Base-by-base conservation (phyloP, 2,797 vertebrate species). In the Scolopax bukidnonensis region DNA sequence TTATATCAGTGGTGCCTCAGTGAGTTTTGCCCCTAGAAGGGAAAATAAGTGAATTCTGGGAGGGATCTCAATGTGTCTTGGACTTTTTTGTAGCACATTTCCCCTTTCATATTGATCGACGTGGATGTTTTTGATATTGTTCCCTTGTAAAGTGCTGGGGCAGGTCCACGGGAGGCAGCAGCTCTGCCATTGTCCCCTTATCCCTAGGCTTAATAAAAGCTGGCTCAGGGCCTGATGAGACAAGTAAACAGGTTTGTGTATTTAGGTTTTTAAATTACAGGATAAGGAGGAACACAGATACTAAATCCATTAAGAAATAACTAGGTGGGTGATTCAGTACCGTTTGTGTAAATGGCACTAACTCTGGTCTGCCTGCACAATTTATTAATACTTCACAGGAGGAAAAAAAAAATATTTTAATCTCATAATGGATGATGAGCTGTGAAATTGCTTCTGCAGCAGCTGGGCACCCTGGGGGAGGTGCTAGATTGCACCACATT, bases 301-400 rank as follows among this genome's bases (percentile, higher is more conserved):
- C 91, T 96, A 94, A 87, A 95, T 94, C 96, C 96, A 97, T 97
- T 97, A 96, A 96, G 96, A 95, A 97, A 95, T 97, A 97, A 78
- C 82, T 86, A 94, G 90, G 90, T 94, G 75, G 84, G 93, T 95
- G 96, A 95, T 95, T 82, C 97, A 97, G 91, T 92, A 89, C 91
- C 95, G 56, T 96, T 95, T 96, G 96, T 96, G 95, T 93, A 96
- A 97, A 97, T 95, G 97, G 74, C 92, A 90, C 87, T 74, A 75
- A 78, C 89, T 95, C 95, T 86, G 93, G 75, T 61, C 92, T 93
- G 95, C 95, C 96, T 95, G 96, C 92, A 94, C 90, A 96, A 92
- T 96, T 97, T 96, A 96, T 95, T 96, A 97, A 95, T 97, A 95
- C 91, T 97, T 97, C 95, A 96, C 68, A 7, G 97, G 94, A 96